Base-by-base conservation (phyloP, 1,140 invertebrate species). In the Heliconius congener region DNA sequence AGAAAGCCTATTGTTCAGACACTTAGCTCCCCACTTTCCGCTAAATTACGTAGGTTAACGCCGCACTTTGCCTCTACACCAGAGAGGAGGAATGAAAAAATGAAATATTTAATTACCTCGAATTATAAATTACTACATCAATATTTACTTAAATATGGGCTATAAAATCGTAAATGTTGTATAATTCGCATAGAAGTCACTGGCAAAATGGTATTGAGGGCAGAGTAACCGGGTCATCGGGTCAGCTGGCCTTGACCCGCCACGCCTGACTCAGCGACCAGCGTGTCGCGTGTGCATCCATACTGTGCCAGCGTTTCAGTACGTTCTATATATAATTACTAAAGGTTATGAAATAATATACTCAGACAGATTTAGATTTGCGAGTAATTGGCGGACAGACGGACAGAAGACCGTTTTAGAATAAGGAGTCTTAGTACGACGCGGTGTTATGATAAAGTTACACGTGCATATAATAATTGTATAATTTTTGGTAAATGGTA, bases 171-270 rank as follows among this genome's bases (percentile, higher is more conserved):
- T 50, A 57, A 52, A 57, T 34, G 70, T 46, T 71, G 55, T 46
- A 42, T 77, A 72, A 30, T 23, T 46, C 39, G 27, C 75, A 52
- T 82, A 82, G 78, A 75, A 85, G 75, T 77, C 71, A 80, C 79
- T 81, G 82, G 82, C 80, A 80, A 79, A 79, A 80, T 70, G 30
- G 73, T 81, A 85, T 84, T 80, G 81, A 77, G 84, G 79, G 77
- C 82, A 75, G 80, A 71, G 83, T 82, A 85, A 82, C 76, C 82
- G 66, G 84, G 85, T 83, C 85, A 87, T 84, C 85, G 83, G 81
- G 79, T 73, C 80, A 80, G 82, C 81, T 82, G 87, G 85, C 88
- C 89, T 91, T 91, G 89, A 91, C 86, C 86, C 81, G 85, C 80
- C 82, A 77, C 83, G 82, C 81, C 83, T 87, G 85, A 87, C 73